phyloP scores from a whole-genome alignment of 2,888 invertebrate genomes.

The Teleiodes luculella region DNA sequence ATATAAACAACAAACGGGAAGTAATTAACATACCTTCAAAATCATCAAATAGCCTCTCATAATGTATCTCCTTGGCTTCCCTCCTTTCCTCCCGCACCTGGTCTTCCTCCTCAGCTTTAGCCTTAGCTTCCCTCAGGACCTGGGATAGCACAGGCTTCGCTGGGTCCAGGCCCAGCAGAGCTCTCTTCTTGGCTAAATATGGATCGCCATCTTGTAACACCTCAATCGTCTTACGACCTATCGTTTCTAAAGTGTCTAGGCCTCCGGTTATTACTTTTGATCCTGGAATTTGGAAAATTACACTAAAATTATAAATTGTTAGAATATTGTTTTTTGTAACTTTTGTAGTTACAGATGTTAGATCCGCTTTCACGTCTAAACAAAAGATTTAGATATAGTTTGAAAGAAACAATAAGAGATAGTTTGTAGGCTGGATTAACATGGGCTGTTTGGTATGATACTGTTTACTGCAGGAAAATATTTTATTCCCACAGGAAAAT shows the following conservation, averaged over 20 bases:
- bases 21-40: slow-evolving; percentile 82
- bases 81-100: slow-evolving; percentile 67
- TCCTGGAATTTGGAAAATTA: slow-evolving; percentile 54
- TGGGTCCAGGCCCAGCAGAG: slow-evolving; percentile 79
- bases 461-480: too few species aligned
- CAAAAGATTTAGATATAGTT: too few species aligned
- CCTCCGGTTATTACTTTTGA: slow-evolving; percentile 88
- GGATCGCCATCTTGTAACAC: slow-evolving; percentile 95
- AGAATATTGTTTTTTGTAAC: too few species aligned
- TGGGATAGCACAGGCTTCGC: slow-evolving; percentile 82
- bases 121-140: slow-evolving; percentile 84
- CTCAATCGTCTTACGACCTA: slow-evolving; percentile 97
- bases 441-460: too few species aligned
- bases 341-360: too few species aligned
- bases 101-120: slow-evolving; percentile 81
- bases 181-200: slow-evolving; percentile 87
- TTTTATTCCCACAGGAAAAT: too few species aligned
- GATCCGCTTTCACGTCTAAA: too few species aligned
- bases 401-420: too few species aligned
- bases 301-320: neutral
- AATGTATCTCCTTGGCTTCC: slow-evolving; percentile 78
- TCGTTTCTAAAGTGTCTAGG: slow-evolving; percentile 92
- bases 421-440: too few species aligned
- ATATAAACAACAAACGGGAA: too few species aligned
- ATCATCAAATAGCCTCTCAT: slow-evolving; percentile 91